Evolutionary conservation across 2,797 vertebrate genomes (phyloP), one percentile per base, ranked within the genome.

Genomic region (Lophotriccus pileatus): DNA sequence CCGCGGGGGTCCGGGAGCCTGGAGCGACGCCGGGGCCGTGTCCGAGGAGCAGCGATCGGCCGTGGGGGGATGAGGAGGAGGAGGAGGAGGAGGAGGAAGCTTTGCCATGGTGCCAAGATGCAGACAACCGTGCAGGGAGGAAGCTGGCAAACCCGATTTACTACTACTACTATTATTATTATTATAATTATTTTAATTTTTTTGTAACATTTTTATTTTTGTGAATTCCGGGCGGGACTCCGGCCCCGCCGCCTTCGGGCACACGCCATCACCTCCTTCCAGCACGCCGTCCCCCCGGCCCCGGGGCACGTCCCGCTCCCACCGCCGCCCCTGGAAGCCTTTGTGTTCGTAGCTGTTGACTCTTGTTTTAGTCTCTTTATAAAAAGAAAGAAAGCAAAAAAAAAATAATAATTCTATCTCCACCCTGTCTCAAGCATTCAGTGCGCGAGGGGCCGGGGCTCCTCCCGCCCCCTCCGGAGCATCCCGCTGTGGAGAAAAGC

Each of bases 151-250:
- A 94, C 96, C 95, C 90, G 32, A 91, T 92, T 95, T 97, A 94
- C 94, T 96, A 95, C 91, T 89, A 93, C 92, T 95, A 93, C 87
- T 95, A 95, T 87, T 93, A 95, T 94, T 96, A 96, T 95, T 94
- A 95, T 96, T 25, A 95, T 96, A 85, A 95, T 96, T 96, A 92
- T 96, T 96, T 96, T 95, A 95, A 95, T 85, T 89, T 96, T 95
- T 95, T 95, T 63, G 92, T 96, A 95, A 94, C 64, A 36, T 93
- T 95, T 96, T 96, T 93, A 92, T 95, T 95, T 96, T 87, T 84
- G 90, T 95, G 94, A 86, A 91, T 91, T 80, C 46, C 0, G 25
- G 82, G 95, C 6, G 79, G 82, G 87, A 64, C 72, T 94, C 73
- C 0, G 10, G 56, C 90, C 90, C 79, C 32, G 9, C 46, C 19